Base-by-base conservation (phyloP, 1,140 invertebrate genomes). In the Apis florea region DNA sequence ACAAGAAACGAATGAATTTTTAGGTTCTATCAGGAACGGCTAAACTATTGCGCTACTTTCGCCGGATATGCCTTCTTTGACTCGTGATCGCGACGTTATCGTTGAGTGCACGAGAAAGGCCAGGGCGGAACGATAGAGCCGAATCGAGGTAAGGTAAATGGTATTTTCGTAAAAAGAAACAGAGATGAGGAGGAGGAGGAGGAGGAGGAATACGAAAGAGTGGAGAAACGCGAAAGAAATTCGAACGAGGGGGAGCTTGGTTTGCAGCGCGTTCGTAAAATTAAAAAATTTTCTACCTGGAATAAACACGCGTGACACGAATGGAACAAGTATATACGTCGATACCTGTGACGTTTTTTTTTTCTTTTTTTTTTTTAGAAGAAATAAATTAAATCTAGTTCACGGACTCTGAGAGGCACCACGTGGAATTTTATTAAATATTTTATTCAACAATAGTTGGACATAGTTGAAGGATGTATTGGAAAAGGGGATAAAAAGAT, bases 51-150 rank as follows among this genome's bases (percentile, higher is more conserved):
- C 26, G 19, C 31, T 49, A 51, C 53, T 15, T 79, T 53, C 15
- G 51, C 67, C 17, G 77, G 31, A 40, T 40, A 54, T 54, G 72
- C 13, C 77, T 71, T 61, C 77, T 71, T 61, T 53, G 68, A 47
- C 77, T 79, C 68, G 68, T 64, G 63, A 64, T 79, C 68, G 68
- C 54, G 68, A 72, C 68, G 49, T 79, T 72, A 63, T 71, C 67
- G 68, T 70, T 24, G 56, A 59, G 47, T 40, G 56, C 49, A 61
- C 47, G 76, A 24, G 49, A 71, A 79, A 61, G 76, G 56, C n/a
- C 59, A 68, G 66, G 64, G 59, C 11, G 40, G 40, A 79, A 79
- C 56, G 56, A 70, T 70, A 53, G 56, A 51, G 31, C 26, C 15
- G 53, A 51, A 49, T 15, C 26, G 58, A 63, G 26, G 15, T 15